Conservation (phyloP, 2,797 vertebrate genomes). For the Amblyraja radiata region DNA sequence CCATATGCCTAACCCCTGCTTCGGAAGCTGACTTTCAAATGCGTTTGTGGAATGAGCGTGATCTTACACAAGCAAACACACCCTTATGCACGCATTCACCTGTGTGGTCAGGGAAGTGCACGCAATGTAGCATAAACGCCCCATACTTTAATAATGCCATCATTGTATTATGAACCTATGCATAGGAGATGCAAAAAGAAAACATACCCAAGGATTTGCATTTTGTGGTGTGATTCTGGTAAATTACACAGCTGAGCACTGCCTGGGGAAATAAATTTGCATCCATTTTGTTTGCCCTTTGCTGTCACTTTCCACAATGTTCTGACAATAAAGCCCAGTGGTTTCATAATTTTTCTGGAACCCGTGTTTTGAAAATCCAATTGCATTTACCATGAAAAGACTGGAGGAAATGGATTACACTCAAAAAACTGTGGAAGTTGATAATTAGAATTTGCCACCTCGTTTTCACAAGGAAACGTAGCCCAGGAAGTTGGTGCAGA, state of each 20-base stretch:
- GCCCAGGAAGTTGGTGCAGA: neutral
- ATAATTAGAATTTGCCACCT: neutral
- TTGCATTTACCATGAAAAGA: neutral
- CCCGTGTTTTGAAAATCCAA: neutral
- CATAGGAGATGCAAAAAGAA: slow-evolving; percentile 15
- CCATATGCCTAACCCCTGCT: neutral
- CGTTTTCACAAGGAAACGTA: neutral
- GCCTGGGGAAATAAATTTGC: neutral
- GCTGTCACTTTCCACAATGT: neutral
- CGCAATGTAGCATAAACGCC: neutral
- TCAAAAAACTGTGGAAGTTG: neutral
- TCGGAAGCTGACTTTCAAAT: neutral
- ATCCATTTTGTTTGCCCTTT: neutral
- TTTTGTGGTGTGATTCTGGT: neutral
- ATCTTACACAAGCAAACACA: neutral
- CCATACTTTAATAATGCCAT: neutral
- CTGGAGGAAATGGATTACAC: neutral
- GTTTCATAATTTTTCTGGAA: neutral
- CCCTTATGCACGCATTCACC: neutral
- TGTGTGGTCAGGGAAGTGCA: neutral
- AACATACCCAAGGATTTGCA: neutral
- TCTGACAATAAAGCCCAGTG: neutral
- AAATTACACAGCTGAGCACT: neutral
- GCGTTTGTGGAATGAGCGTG: neutral
- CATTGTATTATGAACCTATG: neutral